Conservation (phyloP, 2,113 vertebrate species). For the Amblyornis subalaris region DNA sequence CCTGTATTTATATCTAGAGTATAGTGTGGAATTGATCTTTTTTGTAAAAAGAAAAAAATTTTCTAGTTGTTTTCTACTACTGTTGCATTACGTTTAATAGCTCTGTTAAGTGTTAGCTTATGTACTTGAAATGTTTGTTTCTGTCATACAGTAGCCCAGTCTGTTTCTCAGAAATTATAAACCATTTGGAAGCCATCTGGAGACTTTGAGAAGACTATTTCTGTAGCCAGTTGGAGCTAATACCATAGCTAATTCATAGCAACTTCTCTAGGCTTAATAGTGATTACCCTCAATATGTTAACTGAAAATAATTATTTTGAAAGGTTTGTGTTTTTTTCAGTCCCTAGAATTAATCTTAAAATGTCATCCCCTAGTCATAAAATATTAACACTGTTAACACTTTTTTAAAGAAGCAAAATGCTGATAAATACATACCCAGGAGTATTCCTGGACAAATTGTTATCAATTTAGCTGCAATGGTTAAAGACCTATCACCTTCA, state of each 20-base stretch:
- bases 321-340: background rate
- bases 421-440: background rate
- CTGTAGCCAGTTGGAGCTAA: background rate
- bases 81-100: slow-evolving; percentile 40
- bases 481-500: background rate
- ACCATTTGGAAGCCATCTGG: background rate
- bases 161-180: background rate
- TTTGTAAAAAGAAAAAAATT: background rate
- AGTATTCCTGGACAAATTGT: background rate
- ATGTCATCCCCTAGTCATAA: background rate
- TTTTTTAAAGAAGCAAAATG: background rate
- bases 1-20: slow-evolving; percentile 38
- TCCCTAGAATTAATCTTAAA: background rate
- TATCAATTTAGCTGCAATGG: background rate
- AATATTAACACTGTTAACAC: background rate
- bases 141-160: slow-evolving; percentile 63
- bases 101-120: slow-evolving; percentile 54
- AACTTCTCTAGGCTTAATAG: background rate
- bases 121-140: slow-evolving; percentile 68
- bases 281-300: background rate
- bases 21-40: slow-evolving; percentile 47
- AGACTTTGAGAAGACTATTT: background rate
- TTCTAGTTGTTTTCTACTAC: slow-evolving; percentile 61
- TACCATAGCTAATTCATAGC: background rate
- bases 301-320: background rate